Evolutionary conservation across 1,140 invertebrate species (phyloP), one percentile per base, ranked within the genome.

Genomic region (Diabrotica virgifera): DNA sequence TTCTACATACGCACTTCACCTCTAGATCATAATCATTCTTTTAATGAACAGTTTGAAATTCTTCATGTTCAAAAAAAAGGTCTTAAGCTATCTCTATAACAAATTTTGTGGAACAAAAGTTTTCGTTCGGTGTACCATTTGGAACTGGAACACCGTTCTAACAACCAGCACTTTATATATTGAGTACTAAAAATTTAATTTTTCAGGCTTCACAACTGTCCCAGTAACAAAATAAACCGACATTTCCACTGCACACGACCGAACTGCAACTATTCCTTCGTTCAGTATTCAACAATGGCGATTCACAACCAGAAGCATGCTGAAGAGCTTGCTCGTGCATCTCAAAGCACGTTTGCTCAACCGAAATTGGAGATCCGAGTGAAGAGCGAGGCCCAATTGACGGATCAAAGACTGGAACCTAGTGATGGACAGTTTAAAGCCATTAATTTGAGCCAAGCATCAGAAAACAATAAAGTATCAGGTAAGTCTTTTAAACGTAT

Each of bases 181-280:
- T 24, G 24, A 24, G 24, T 24, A 24, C 1, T 24, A 24, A 24
- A 24, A 24, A 24, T 24, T 24, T 24, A 24, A 24, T 24, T 24
- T 46, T 46, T 46, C 40, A 46, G 40, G 40, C 51, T 62, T 24
- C 51, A n/a, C 7, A 62, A 62, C n/a, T 92, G 91, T 77, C 84
- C 85, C 36, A 83, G 80, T 78, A 83, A 77, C 74, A 85, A 87
- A 62, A 78, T 86, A 0, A 90, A 88, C 69, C 81, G 88, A 8
- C 91, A 93, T 76, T 93, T 90, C 77, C 91, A 93, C 74, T 93
- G 91, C 72, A 85, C 87, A 0, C 78, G 88, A 64, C 84, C 86
- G 0, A 85, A 86, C 62, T 92, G 90, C 77, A 87, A 89, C 64
- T 92, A 89, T 69, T 87, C 87, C 2, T 93, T 92, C 76, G 86